Evolutionary conservation across 2,113 vertebrate species (phyloP).

Genomic region (Plectropomus leopardus): DNA sequence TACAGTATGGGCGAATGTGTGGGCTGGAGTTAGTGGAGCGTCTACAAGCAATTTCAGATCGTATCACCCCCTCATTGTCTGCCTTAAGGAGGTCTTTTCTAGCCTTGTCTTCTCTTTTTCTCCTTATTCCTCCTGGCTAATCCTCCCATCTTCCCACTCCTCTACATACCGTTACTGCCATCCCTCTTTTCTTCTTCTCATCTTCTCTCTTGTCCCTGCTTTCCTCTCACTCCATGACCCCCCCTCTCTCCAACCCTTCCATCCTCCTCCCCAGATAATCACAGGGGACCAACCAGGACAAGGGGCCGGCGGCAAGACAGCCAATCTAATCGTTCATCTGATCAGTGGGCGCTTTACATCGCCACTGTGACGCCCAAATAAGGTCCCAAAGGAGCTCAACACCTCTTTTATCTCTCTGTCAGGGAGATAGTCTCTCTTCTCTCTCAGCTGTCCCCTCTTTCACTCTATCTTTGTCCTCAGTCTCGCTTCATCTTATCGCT

Average conservation of each 20-base stretch:
- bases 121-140: slow-evolving; percentile 43
- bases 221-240: slow-evolving; percentile 7
- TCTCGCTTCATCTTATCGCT: slow-evolving; percentile 58
- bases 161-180: slow-evolving; percentile 23
- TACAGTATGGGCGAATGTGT: slow-evolving; percentile 58
- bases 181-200: not conserved
- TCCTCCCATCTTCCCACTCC: slow-evolving; percentile 19
- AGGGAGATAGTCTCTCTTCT: slow-evolving; percentile 64
- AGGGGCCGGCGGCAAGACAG: slow-evolving; percentile 67
- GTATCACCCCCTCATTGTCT: slow-evolving; percentile 77
- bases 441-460: slow-evolving; percentile 51
- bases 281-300: slow-evolving; percentile 74
- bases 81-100: slow-evolving; percentile 68
- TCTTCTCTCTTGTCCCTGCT: not conserved
- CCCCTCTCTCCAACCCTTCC: slow-evolving; percentile 20
- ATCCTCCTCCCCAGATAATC: slow-evolving; percentile 68
- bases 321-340: slow-evolving; percentile 83
- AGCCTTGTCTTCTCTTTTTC: slow-evolving; percentile 47
- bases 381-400: slow-evolving; percentile 76
- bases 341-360: slow-evolving; percentile 78
- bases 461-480: slow-evolving; percentile 66
- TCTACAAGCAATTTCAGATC: slow-evolving; percentile 81
- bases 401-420: slow-evolving; percentile 80
- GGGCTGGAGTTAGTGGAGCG: slow-evolving; percentile 74
- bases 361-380: slow-evolving; percentile 74